phyloP scores from a whole-genome alignment of 35 echinoderm and acorn worm species.

The Apostichopus parvimensis region DNA sequence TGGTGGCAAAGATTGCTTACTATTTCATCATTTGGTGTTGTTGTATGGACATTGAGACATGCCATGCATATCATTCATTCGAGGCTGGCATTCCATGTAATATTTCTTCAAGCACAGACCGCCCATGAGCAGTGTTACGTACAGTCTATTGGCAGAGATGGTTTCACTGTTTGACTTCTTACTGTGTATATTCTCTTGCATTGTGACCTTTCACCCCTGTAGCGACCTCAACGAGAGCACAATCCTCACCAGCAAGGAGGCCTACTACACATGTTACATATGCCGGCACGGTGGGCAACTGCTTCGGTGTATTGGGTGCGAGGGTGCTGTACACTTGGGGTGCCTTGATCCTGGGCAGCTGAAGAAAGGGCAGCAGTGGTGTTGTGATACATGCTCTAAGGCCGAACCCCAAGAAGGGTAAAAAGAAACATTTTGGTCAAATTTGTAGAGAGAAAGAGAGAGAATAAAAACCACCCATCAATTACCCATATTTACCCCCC shows the following conservation, averaged over 20 bases:
- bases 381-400: slow-evolving; percentile 43
- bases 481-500: slow-evolving; percentile 16
- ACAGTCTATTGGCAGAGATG: not conserved
- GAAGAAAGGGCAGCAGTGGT: slow-evolving; percentile 29
- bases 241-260: slow-evolving; percentile 54
- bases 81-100: too few relatives aligned
- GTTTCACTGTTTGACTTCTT: not conserved
- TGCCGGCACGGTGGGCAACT: slow-evolving; percentile 88
- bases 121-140: not conserved
- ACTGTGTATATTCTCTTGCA: not conserved
- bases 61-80: too few relatives aligned
- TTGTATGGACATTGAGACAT: too few relatives aligned
- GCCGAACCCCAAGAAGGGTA: slow-evolving; percentile 20
- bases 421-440: slow-evolving; percentile 18
- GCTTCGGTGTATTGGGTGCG: slow-evolving; percentile 81
- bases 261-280: slow-evolving; percentile 60
- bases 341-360: slow-evolving; percentile 57
- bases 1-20: too few relatives aligned
- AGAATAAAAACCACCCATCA: slow-evolving; percentile 3
- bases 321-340: slow-evolving; percentile 74
- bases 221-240: slow-evolving; percentile 48
- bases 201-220: slow-evolving; percentile 40
- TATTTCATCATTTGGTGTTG: too few relatives aligned
- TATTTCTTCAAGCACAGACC: not conserved
- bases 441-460: not conserved